Evolutionary conservation across 1,140 invertebrate genomes (phyloP).

Genomic region (Carcinoscorpius rotundicauda): DNA sequence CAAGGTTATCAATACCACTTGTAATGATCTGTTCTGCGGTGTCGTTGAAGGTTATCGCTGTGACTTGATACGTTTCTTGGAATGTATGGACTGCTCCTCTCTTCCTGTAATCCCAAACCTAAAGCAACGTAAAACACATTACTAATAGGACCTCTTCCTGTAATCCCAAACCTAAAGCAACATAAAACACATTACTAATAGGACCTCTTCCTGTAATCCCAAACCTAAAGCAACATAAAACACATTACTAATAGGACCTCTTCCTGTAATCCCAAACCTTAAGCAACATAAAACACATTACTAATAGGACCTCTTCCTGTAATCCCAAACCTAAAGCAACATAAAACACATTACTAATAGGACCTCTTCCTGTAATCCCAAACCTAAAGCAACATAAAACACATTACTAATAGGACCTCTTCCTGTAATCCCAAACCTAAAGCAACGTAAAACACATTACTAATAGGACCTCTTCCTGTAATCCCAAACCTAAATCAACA

Average conservation of each 20-base stretch:
- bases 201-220: slow-evolving; percentile 67
- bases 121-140: slow-evolving; percentile 1
- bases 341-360: too few relatives aligned
- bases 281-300: neutral
- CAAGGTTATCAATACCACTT: slow-evolving; percentile 93
- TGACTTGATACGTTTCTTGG: slow-evolving; percentile 72
- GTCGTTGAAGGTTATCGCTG: slow-evolving; percentile 88
- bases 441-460: too few relatives aligned
- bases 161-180: slow-evolving; percentile 52
- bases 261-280: slow-evolving; percentile 66
- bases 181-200: too few relatives aligned
- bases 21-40: slow-evolving; percentile 79
- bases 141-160: slow-evolving; percentile 48
- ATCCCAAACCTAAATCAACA: slow-evolving; percentile 62
- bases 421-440: slow-evolving; percentile 62
- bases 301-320: slow-evolving; percentile 49
- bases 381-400: too few relatives aligned
- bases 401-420: too few relatives aligned
- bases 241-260: slow-evolving; percentile 32
- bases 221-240: slow-evolving; percentile 37
- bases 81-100: slow-evolving; percentile 66
- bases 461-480: slow-evolving; percentile 58
- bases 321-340: slow-evolving; percentile 60
- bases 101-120: slow-evolving; percentile 67
- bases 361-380: slow-evolving; percentile 72